Evolutionary conservation across 2,888 invertebrate genomes (phyloP).

Genomic region (Nipponacmea schrenckii): DNA sequence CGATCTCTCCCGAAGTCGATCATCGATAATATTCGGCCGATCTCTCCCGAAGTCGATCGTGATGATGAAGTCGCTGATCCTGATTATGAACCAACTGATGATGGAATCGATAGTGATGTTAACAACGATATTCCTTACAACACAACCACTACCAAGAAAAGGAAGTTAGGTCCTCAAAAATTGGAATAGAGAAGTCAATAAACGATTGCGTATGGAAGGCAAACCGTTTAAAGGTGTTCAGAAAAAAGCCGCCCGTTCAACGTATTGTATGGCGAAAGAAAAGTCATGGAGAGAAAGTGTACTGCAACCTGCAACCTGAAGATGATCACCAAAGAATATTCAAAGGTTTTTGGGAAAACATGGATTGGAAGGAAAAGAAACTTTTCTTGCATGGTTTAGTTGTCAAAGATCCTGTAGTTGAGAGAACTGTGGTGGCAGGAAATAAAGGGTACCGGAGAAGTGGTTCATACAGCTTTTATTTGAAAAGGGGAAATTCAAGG

Average conservation of each 20-base stretch:
- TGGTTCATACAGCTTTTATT: neutral
- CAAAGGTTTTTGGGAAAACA: neutral
- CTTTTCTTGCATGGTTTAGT: neutral
- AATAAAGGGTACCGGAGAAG: neutral
- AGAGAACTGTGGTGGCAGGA: neutral
- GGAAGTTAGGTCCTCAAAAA: neutral
- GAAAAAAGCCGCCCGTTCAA: neutral
- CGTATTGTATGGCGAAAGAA: neutral
- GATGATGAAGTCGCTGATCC: neutral
- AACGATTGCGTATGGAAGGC: neutral
- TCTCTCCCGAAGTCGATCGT: neutral
- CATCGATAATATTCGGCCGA: neutral
- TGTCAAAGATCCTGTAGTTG: neutral
- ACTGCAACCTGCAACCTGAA: neutral
- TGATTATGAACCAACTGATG: neutral
- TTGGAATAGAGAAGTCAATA: neutral
- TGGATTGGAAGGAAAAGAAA: neutral
- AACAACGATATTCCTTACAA: too few relatives aligned
- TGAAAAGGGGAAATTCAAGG: neutral
- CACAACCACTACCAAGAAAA: neutral
- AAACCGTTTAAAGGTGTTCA: neutral
- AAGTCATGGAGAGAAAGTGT: neutral
- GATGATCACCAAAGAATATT: neutral
- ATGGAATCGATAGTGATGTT: neutral
- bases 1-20: neutral